These are phyloP conservation scores for Labeo calbasu DNA, from an alignment of 2,797 vertebrate species.

Conservation along the genomic window DNA sequence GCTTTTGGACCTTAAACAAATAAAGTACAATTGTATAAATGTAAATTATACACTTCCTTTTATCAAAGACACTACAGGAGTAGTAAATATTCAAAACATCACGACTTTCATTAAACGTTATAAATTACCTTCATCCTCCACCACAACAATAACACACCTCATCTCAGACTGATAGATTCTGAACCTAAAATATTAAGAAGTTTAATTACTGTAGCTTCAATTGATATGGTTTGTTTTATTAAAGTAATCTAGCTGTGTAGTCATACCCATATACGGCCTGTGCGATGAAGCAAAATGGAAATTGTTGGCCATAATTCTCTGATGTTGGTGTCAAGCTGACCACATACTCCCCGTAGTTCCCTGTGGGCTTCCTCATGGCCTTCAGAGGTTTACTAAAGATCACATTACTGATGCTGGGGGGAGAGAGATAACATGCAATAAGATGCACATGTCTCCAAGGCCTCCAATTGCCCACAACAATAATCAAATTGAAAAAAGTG, in stretches of 20 bases:
- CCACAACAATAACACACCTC: constrained; percentile 62
- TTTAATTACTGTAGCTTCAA: neutral
- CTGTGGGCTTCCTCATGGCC: constrained; percentile 36
- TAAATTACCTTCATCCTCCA: constrained; percentile 47
- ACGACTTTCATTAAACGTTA: neutral
- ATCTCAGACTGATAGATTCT: constrained; percentile 62
- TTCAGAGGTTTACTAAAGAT: constrained; percentile 64
- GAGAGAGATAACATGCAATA: neutral
- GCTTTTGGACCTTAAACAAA: constrained; percentile 18
- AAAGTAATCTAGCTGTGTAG: neutral
- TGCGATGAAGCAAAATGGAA: constrained; percentile 66
- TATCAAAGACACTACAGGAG: neutral
- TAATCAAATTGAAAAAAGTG: no score
- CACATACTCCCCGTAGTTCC: constrained; percentile 16
- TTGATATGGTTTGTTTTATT: neutral
- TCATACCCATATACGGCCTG: constrained; percentile 54
- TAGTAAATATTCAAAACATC: neutral
- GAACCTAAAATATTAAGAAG: constrained; percentile 37
- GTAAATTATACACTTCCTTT: neutral
- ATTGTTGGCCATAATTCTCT: constrained; percentile 50
- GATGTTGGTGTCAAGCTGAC: constrained; percentile 65
- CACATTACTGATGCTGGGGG: constrained; percentile 38
- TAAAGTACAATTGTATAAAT: neutral
- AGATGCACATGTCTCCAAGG: neutral
- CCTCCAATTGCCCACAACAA: no score